Evolutionary conservation across 1,140 invertebrate genomes (phyloP).

Genomic region (Ctenoplectra terminalis): DNA sequence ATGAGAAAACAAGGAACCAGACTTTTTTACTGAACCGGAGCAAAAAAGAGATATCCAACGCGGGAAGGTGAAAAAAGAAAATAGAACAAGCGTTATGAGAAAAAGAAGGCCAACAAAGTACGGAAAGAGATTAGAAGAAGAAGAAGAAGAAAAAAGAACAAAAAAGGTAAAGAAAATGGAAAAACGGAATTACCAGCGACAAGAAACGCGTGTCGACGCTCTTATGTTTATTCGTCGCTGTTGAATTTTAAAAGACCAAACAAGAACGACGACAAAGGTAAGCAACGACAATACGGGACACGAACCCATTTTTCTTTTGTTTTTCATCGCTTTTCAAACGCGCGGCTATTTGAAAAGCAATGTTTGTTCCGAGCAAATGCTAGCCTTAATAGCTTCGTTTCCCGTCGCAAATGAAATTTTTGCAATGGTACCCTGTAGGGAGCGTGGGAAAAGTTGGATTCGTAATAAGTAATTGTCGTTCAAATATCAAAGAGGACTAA

Average conservation of each 20-base stretch:
- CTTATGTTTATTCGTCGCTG: slow-evolving; percentile 1
- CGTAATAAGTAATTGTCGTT: too few relatives aligned
- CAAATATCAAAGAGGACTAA: too few relatives aligned
- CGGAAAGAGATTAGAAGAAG: neutral
- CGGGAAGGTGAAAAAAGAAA: neutral
- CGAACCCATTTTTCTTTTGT: neutral
- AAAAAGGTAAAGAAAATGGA: neutral
- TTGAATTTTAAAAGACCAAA: slow-evolving; percentile 31
- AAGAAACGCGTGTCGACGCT: neutral
- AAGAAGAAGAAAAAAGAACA: neutral
- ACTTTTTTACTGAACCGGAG: too few relatives aligned
- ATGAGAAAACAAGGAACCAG: neutral
- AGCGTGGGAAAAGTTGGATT: neutral
- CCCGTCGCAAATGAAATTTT: neutral
- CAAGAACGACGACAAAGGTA: neutral
- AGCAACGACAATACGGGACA: neutral
- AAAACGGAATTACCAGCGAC: neutral
- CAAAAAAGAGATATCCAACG: neutral
- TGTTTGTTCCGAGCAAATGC: neutral
- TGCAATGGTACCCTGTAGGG: neutral
- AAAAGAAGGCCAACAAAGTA: too few relatives aligned
- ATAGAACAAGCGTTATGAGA: neutral
- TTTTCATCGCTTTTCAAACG: slow-evolving; percentile 12
- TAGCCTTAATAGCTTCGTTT: neutral
- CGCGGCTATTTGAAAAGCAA: neutral